phyloP scores from a whole-genome alignment of 1,140 invertebrate species.

The Drosophila sproati region DNA sequence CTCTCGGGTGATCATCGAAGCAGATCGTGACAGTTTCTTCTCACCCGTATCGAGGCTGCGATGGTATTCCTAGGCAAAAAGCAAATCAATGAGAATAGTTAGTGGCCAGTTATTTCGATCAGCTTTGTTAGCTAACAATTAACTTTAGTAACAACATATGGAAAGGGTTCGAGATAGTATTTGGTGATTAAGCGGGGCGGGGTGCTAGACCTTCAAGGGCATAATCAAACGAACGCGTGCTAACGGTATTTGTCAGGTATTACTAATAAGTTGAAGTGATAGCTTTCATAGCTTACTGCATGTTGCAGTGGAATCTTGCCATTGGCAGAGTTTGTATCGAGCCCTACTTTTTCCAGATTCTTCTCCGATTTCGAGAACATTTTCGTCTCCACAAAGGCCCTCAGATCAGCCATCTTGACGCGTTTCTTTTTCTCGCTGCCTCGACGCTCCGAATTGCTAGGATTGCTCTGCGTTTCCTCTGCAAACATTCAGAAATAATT shows the following conservation, averaged over 20 bases:
- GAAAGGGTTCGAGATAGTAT: constrained; percentile 31
- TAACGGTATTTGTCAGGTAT: constrained; percentile 21
- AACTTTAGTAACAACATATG: constrained; percentile 53
- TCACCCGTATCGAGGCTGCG: constrained; percentile 92
- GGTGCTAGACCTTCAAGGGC: constrained; percentile 18
- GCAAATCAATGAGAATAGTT: constrained; percentile 8
- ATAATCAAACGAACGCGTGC: constrained; percentile 50
- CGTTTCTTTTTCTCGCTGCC: constrained; percentile 93
- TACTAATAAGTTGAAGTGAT: constrained; percentile 37
- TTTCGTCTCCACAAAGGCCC: constrained; percentile 95
- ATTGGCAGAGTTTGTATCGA: constrained; percentile 88
- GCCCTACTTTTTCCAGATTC: constrained; percentile 94
- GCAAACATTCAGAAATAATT: constrained; percentile 48
- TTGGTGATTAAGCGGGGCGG: constrained; percentile 31
- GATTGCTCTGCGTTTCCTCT: constrained; percentile 86
- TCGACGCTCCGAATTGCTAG: constrained; percentile 87
- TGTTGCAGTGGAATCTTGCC: constrained; percentile 82
- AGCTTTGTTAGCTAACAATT: constrained; percentile 17
- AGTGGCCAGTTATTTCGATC: background rate
- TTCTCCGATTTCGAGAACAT: constrained; percentile 95
- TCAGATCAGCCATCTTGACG: constrained; percentile 95
- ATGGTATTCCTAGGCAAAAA: constrained; percentile 88
- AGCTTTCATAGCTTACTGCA: constrained; percentile 78
- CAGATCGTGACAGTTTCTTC: constrained; percentile 88
- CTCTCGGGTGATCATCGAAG: constrained; percentile 87